Evolutionary conservation across 2,888 invertebrate genomes (phyloP), one percentile per base, ranked within the genome.

Genomic region (Tiliacea citrago): DNA sequence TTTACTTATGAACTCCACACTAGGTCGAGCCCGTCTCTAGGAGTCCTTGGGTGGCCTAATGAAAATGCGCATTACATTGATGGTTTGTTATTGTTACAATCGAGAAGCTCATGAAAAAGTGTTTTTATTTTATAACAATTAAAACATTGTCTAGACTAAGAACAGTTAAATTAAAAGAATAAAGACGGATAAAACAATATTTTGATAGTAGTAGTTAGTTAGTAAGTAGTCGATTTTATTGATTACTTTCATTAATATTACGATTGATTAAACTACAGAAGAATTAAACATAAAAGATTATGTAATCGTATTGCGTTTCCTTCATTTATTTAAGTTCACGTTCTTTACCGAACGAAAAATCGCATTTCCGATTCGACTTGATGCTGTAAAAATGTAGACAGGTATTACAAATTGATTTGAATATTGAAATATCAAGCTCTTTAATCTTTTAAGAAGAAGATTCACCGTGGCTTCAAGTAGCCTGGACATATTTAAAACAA

Each of bases 341-440:
- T 16, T 8, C 18, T 21, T 58, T 3, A 21, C 10, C 5, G 0
- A 10, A 42, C 13, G 3, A 16, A 45, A 51, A 42, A 39, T 12
- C 45, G 9, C 2, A 1, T 53, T 66, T 76, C 12, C 39, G n/a
- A 42, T 53, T 73, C n/a, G 7, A 45, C 3, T 21, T 29, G 8
- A 29, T 47, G 7, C 18, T 51, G 29, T n/a, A 21, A 45, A 61
- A 49, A 53, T n/a, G n/a, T n/a, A n/a, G n/a, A n/a, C n/a, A n/a
- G n/a, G n/a, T n/a, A n/a, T 35, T 9, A 39, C 70, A 57, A 72
- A 70, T 47, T 24, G 45, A 70, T 71, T 47, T 2, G 13, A 55
- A 71, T 70, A 10, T 72, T 57, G 49, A 58, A 73, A 57, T 58
- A 58, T 16, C 71, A 72, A 29, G 49, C 3, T 18, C 10, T n/a